A percentile compares a stretch with the other conserved stretches of the same genome.
These are phyloP conservation scores for Chaenogobius annularis DNA, from an alignment of 2,113 vertebrate species.

Conservation along the genomic window DNA sequence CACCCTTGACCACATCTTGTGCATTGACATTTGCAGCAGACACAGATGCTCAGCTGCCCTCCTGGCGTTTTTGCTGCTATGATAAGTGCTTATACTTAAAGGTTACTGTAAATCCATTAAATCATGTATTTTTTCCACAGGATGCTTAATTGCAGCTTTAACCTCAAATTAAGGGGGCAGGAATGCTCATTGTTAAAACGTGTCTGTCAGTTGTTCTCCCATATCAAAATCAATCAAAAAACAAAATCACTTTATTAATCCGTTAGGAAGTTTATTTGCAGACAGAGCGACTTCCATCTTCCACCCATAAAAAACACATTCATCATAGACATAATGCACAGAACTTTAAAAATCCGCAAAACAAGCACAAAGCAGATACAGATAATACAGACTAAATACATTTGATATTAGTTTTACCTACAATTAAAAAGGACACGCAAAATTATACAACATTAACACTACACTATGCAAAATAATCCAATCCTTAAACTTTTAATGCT, in stretches of 20 bases:
- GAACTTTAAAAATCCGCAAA: no score
- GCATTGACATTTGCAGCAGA: slow-evolving; percentile 33
- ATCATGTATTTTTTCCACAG: slow-evolving; percentile 23
- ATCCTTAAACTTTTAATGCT: not conserved
- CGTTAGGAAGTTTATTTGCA: no score
- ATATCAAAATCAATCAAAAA: not conserved
- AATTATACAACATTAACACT: not conserved
- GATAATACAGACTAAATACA: not conserved
- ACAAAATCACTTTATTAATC: no score
- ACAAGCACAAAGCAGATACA: no score
- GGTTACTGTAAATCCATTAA: slow-evolving; percentile 48
- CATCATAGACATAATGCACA: no score
- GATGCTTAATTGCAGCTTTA: slow-evolving; percentile 35
- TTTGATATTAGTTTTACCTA: not conserved
- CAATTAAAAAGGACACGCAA: not conserved
- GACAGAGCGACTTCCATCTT: no score
- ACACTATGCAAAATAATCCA: not conserved
- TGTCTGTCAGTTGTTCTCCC: not conserved
- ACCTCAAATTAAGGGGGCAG: slow-evolving; percentile 31
- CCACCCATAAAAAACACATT: no score
- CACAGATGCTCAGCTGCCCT: slow-evolving; percentile 34
- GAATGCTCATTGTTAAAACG: slow-evolving; percentile 22
- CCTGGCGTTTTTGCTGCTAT: slow-evolving; percentile 43
- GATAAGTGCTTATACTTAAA: slow-evolving; percentile 47
- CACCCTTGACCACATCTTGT: slow-evolving; percentile 38